phyloP scores from a whole-genome alignment of 1,140 invertebrate species.

The Brachystomella parvula region DNA sequence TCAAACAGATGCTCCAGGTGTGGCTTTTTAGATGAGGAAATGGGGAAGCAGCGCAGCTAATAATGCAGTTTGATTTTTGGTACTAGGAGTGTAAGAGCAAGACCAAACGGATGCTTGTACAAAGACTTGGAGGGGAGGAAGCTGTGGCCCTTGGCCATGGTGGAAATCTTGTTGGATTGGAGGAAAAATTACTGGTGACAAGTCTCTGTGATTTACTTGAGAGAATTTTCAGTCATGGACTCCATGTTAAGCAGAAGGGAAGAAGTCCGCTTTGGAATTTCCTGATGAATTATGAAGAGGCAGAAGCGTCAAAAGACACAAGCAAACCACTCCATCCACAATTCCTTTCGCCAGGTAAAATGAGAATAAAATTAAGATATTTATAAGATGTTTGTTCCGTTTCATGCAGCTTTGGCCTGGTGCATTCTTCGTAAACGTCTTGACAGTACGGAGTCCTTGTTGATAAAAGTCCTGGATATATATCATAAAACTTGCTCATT shows the following conservation, averaged over 20 bases:
- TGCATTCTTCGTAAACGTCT: slow-evolving; percentile 77
- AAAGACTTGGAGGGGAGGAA: slow-evolving; percentile 97
- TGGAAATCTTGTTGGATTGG: slow-evolving; percentile 56
- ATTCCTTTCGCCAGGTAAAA: slow-evolving; percentile 69
- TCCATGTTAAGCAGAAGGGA: slow-evolving; percentile 83
- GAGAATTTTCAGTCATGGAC: slow-evolving; percentile 93
- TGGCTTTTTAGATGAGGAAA: neutral
- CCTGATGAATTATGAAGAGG: slow-evolving; percentile 76
- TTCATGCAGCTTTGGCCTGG: slow-evolving; percentile 72
- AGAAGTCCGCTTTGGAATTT: slow-evolving; percentile 94
- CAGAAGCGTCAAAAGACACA: slow-evolving; percentile 67
- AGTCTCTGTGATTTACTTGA: slow-evolving; percentile 95
- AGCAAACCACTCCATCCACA: slow-evolving; percentile 68
- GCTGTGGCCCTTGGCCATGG: slow-evolving; percentile 71
- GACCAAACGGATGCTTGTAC: slow-evolving; percentile 95
- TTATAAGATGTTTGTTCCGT: neutral
- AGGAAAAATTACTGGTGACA: slow-evolving; percentile 96
- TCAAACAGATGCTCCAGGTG: slow-evolving; percentile 91
- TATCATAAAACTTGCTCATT: slow-evolving; percentile 10
- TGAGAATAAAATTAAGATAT: neutral
- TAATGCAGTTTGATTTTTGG: slow-evolving; percentile 7
- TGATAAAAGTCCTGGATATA: neutral
- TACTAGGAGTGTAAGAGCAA: slow-evolving; percentile 77
- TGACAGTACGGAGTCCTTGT: slow-evolving; percentile 62
- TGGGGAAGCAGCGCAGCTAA: neutral